Evolutionary conservation across 1,140 invertebrate genomes (phyloP).

Genomic region (Leptinotarsa lineolata): DNA sequence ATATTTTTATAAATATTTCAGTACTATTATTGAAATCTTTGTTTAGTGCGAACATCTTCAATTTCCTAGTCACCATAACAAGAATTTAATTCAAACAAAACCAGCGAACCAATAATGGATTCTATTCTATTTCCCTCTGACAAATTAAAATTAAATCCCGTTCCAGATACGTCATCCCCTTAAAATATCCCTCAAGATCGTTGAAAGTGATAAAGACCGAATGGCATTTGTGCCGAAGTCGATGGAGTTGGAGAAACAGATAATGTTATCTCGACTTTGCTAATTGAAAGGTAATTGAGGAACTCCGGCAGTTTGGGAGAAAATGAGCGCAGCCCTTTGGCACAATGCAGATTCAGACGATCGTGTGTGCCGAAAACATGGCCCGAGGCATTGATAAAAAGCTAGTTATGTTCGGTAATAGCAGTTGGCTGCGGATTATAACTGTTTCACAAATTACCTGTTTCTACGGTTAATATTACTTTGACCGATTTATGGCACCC

Average conservation of each 20-base stretch:
- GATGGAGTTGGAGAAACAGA: conserved; percentile 43
- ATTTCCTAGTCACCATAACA: too few relatives aligned
- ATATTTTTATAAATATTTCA: too few relatives aligned
- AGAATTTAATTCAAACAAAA: too few relatives aligned
- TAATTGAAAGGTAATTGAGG: conserved; percentile 56
- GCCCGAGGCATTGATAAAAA: conserved; percentile 49
- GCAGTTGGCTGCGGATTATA: conserved; percentile 40
- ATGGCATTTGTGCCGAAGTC: conserved; percentile 19
- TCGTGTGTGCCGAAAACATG: conserved; percentile 47
- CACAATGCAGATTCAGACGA: conserved; percentile 50
- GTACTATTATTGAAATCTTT: too few relatives aligned
- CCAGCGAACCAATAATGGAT: too few relatives aligned
- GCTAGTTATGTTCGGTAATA: conserved; percentile 40
- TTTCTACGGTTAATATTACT: conserved; percentile 49
- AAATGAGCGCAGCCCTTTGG: conserved; percentile 43
- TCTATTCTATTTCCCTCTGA: too few relatives aligned
- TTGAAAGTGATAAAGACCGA: conserved; percentile 10
- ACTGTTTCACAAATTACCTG: conserved; percentile 52
- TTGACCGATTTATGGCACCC: conserved; percentile 48
- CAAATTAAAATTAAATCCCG: conserved; percentile 12
- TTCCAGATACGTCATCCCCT: conserved; percentile 10
- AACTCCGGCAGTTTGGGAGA: conserved; percentile 49
- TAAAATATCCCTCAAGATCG: conserved; percentile 1
- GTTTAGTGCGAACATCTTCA: too few relatives aligned
- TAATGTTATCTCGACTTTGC: conserved; percentile 50